Evolutionary conservation across 1,140 invertebrate species (phyloP), one percentile per base, ranked within the genome.

Genomic region (Bicyclus anynana): DNA sequence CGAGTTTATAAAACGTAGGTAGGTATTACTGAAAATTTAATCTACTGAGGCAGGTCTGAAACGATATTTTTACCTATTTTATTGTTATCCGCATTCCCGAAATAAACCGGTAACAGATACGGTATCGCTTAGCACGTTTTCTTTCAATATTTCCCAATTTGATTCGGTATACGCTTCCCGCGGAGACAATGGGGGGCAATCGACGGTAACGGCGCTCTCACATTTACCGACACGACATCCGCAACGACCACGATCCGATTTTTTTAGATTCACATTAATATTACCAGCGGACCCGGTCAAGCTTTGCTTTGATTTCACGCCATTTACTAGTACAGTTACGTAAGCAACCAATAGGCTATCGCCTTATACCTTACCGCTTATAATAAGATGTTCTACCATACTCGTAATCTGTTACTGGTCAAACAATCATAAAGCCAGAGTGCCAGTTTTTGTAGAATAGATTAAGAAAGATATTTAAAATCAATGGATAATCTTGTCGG

Each of bases 121-220:
- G 62, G 67, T 58, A 77, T 76, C 79, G 77, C 71, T 84, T 84
- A 76, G 73, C 84, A 75, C 79, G 80, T 82, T 82, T 73, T 74
- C 76, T 82, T 85, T 81, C 77, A 84, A 87, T 85, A 83, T 84
- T 83, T 85, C 74, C 77, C 79, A 84, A 82, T 84, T 84, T 81
- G 74, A 83, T 78, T 79, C 77, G 70, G 72, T 72, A 74, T 77
- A 74, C 63, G 64, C 59, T 58, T 72, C 68, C 54, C 65, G 72
- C 63, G 59, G 70, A 83, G 78, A 84, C 81, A 87, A 85, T 84
- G 77, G 80, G 75, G 82, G 80, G 77, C 81, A 81, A 85, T 85
- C 80, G 84, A 71, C 77, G 75, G 68, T 83, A 82, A 84, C 29
- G 12, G 29, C 3, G 29, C n/a, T 33, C 3, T n/a, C 29, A 10